Evolutionary conservation across 2,797 vertebrate species (phyloP), one percentile per base, ranked within the genome.

Genomic region (Xiphophorus birchmanni): DNA sequence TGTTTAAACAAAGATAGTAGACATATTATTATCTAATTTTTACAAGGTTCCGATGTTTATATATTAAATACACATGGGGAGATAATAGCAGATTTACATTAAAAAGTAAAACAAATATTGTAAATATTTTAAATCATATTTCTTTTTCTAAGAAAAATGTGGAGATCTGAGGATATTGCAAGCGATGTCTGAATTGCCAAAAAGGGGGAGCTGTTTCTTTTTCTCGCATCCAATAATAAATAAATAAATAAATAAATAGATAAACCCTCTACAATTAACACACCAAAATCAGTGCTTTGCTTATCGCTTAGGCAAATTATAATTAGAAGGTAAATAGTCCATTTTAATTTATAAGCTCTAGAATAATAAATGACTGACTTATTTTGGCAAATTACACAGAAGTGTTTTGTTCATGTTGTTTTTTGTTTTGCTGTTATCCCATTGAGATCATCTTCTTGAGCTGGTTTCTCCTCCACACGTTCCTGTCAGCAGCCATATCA

Each of bases 401-500:
- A 86, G 44, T 86, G 87, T 82, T 85, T 74, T 90, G 45, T 21
- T 26, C 1, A 48, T 84, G 79, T 90, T 90, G 81, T 35, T 78
- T 15, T 10, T 63, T 60, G 13, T 32, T 65, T 71, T 86, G 84
- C 85, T 87, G 89, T 86, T 83, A 80, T 90, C 74, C 89, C 87
- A 73, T 77, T 86, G 89, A 91, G 92, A 80, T 82, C 18, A 17
- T 85, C 60, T 89, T 84, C 84, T 89, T 90, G 90, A 87, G 87
- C 77, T 82, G 83, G 80, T 85, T 48, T 87, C 82, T 88, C 77
- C 58, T 92, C 78, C 85, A 89, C 91, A 92, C 90, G 74, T 56
- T 91, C 80, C 88, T 93, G 91, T 92, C 92, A 92, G 94, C 92
- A 89, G 87, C 67, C 87, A 82, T 82, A 90, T 94, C 92, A 91